Evolutionary conservation across 2,797 vertebrate species (phyloP), one percentile per base, ranked within the genome.

Genomic region (Meriones psammophilus): DNA sequence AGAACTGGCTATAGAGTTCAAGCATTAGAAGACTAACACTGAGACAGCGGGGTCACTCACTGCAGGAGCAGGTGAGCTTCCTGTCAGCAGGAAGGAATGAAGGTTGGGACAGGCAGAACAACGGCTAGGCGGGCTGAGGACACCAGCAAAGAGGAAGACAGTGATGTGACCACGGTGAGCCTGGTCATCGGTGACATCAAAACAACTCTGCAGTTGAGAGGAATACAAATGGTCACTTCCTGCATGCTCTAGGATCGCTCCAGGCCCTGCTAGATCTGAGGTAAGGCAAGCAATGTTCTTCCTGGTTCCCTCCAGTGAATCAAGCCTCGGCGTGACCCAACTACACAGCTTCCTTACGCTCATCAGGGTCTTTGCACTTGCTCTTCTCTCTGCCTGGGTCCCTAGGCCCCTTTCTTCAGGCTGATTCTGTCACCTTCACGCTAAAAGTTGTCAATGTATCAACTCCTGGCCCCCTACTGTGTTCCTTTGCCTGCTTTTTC

Each of bases 71-170:
- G 74, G 73, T 2, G 6, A 50, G 62, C 50, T 84, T 73, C 36
- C 0, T 2, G 36, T 36, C 50, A 39, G n/a, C n/a, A 42, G 58
- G 56, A 3, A 13, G 90, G 9, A 30, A 24, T 9, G 22, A 73
- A 69, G n/a, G 69, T 28, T 54, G 42, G 3, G 26, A 15, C 36
- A 54, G 60, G 3, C 30, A 30, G 18, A 0, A 4, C 13, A 10
- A 50, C 12, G 4, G 74, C 17, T 13, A 20, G 22, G 1, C 3
- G 8, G 33, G 22, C 15, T 8, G 3, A 56, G 0, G 6, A 9
- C 28, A 91, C 62, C 14, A 90, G 60, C 46, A 39, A 74, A 73
- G 66, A 88, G 1, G 30, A 66, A 33, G n/a, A 62, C 13, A 8
- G 5, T 13, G 22, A n/a, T 33, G 30, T 8, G 60, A n/a, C 22